These are phyloP conservation scores for Takifugu flavidus DNA, from an alignment of 2,113 vertebrate genomes.

Conservation along the genomic window DNA sequence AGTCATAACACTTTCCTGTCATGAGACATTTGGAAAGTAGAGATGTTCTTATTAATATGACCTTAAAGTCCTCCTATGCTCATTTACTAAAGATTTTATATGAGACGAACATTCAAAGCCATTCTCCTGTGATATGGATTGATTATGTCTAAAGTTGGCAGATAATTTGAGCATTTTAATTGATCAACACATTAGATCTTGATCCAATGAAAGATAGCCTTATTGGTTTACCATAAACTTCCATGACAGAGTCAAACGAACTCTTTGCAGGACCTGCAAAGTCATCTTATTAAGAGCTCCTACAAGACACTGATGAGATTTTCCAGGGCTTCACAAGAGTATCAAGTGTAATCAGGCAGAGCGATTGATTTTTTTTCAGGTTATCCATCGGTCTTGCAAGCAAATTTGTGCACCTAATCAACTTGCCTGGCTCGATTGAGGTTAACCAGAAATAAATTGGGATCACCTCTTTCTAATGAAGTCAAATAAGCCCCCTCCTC, in stretches of 20 bases:
- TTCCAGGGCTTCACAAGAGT: conserved; percentile 13
- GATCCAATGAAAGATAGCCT: too few species aligned
- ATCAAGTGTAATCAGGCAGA: conserved; percentile 28
- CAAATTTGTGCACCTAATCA: conserved; percentile 38
- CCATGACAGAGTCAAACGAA: background rate
- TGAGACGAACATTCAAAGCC: too few species aligned
- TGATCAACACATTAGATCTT: too few species aligned
- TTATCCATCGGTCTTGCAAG: conserved; percentile 53
- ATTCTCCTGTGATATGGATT: too few species aligned
- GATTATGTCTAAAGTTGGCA: too few species aligned
- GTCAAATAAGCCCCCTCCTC: conserved; percentile 27
- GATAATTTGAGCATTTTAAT: too few species aligned
- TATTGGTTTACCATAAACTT: too few species aligned
- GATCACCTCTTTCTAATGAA: conserved; percentile 41
- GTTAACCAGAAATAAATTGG: conserved; percentile 49
- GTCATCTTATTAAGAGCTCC: conserved; percentile 18
- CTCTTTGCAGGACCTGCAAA: conserved; percentile 12
- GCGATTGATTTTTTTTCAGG: conserved; percentile 55
- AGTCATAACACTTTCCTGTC: too few species aligned
- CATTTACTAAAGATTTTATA: too few species aligned
- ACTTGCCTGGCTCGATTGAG: conserved; percentile 31
- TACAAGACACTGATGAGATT: conserved; percentile 27
- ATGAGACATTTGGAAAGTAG: too few species aligned
- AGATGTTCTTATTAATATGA: too few species aligned
- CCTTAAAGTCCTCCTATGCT: too few species aligned